A percentile compares a stretch with the other conserved stretches of the same genome.
Evolutionary conservation across 2,797 vertebrate genomes (phyloP).

Genomic region (Halcyon smyrnensis): DNA sequence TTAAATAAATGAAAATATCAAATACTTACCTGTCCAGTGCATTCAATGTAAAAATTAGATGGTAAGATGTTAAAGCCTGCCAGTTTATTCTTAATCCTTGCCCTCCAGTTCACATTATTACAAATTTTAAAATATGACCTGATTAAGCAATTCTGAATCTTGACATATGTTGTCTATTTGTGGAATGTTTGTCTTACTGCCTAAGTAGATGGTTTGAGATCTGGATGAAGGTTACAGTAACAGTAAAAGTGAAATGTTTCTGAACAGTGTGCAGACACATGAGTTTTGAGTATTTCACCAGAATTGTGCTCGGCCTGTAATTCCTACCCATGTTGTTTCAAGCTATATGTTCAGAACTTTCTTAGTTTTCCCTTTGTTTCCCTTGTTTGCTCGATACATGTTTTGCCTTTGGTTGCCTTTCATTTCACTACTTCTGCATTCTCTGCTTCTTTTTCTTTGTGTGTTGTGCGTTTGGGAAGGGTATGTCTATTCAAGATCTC

Average conservation of each 20-base stretch:
- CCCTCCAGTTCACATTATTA: not conserved
- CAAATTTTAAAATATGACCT: not conserved
- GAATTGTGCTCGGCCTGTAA: not conserved
- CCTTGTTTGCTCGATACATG: conserved; percentile 22
- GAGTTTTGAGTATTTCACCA: conserved; percentile 24
- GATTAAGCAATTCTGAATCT: not conserved
- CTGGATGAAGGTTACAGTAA: not conserved
- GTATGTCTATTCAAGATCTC: conserved; percentile 57
- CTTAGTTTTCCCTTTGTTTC: conserved; percentile 24
- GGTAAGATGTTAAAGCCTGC: not conserved
- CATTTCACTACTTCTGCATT: conserved; percentile 27
- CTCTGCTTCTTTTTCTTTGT: conserved; percentile 61
- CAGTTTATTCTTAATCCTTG: not conserved
- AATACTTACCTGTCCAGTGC: not conserved
- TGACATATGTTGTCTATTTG: not conserved
- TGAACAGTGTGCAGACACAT: not conserved
- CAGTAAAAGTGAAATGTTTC: not conserved
- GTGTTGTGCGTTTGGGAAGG: conserved; percentile 78
- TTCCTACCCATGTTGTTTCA: conserved; percentile 18
- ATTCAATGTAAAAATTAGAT: not conserved
- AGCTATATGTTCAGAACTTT: conserved; percentile 12
- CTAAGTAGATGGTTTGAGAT: not conserved
- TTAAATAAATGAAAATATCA: not conserved
- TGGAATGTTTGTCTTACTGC: not conserved
- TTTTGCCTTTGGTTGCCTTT: conserved; percentile 55